phyloP scores from a whole-genome alignment of 2,797 vertebrate genomes.

The Todus mexicanus region DNA sequence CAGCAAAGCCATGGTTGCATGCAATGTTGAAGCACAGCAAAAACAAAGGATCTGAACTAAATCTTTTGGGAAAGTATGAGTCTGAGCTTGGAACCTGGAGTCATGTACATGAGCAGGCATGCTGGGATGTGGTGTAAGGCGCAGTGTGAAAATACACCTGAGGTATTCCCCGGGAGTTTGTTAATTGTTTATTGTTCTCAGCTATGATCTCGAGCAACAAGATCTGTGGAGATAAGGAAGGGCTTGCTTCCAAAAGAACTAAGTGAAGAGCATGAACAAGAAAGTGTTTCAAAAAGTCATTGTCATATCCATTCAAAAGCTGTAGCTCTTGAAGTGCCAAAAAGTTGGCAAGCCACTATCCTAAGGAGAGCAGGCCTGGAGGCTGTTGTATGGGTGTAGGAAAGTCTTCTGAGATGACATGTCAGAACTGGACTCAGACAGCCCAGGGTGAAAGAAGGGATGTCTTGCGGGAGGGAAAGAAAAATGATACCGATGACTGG shows the following conservation, averaged over 20 bases:
- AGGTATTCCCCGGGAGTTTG: not conserved
- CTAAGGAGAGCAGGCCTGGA: not conserved
- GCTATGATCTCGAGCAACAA: not conserved
- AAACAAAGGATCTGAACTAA: not conserved
- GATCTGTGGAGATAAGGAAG: not conserved
- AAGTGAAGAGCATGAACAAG: not conserved
- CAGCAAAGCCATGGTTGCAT: not conserved
- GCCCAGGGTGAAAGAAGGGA: not conserved
- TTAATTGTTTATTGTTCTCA: not conserved
- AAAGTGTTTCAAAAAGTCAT: not conserved
- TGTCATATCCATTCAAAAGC: not conserved
- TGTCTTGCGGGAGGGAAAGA: not conserved
- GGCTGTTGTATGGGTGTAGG: not conserved
- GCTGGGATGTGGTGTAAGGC: not conserved
- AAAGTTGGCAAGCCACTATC: not conserved
- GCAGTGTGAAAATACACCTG: not conserved
- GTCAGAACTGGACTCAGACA: not conserved
- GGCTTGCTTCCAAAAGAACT: not conserved
- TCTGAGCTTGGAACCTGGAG: not conserved
- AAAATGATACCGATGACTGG: not conserved
- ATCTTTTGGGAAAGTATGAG: not conserved
- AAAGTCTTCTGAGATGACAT: not conserved
- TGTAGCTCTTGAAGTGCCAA: not conserved
- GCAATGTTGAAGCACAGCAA: fast-evolving
- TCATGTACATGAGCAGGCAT: not conserved